Base-by-base conservation (phyloP, 1,140 invertebrate species). In the Macrobrachium rosenbergii region DNA sequence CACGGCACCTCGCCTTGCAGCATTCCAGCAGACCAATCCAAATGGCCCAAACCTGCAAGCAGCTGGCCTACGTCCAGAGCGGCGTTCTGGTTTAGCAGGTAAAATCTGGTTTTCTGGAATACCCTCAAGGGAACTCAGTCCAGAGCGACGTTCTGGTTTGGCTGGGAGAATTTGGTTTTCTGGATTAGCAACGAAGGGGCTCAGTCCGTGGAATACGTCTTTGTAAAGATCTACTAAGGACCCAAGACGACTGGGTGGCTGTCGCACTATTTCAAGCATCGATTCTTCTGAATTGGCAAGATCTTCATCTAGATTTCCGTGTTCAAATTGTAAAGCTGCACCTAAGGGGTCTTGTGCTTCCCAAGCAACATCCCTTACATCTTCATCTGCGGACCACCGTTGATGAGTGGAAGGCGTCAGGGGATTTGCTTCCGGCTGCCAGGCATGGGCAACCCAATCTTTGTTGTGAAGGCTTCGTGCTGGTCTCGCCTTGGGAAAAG, bases 31-130 rank as follows among this genome's bases (percentile, higher is more conserved):
- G 67, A 87, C 85, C 0, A 87, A 64, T 21, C 59, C 59, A 59
- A 87, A 81, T 12, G 85, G 85, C 11, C 79, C 79, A 43, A 87
- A 87, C n/a, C 72, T 67, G 28, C 85, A 87, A 23, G 85, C 85
- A 23, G 85, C 85, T 43, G 85, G 85, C 19, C 85, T 69, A 10
- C 85, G 85, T 11, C 78, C 85, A 11, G 85, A 87, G 37, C 85
- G 78, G 16, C 85, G 78, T 69, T 87, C 78, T 8, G 79, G 78
- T 23, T 78, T 23, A 21, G 85, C 85, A 14, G 72, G 76, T 12
- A 87, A 52, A 19, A 43, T 79, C 58, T 73, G 85, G n/a, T 52
- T 82, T 37, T 64, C n/a, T 23, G 58, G 28, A 16, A 17, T 21
- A 52, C 64, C 43, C 0, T 72, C 81, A 52, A 86, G 80, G n/a